Evolutionary conservation across 2,797 vertebrate genomes (phyloP), one percentile per base, ranked within the genome.

Genomic region (Okamejei kenojei): DNA sequence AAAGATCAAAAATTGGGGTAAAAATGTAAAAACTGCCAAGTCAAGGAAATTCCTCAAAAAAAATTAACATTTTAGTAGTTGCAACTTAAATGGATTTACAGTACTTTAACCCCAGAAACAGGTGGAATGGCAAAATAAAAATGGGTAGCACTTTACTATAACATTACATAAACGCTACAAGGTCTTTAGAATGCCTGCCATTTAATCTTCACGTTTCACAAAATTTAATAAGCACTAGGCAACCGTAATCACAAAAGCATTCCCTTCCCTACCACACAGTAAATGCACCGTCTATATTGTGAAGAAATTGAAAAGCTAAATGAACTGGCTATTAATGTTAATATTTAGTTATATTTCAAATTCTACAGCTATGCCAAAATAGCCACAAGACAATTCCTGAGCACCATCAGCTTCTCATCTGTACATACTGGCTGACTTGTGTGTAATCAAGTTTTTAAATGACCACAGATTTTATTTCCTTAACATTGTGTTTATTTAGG

Each of bases 371-470:
- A 92, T 95, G 94, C 94, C 95, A 95, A 94, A 95, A 94, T 92
- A 95, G 94, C 95, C 93, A 94, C 95, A 95, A 94, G 95, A 94
- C 94, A 94, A 94, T 96, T 96, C 96, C 96, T 96, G 95, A 96
- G 96, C 95, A 95, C 95, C 94, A 95, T 94, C 94, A 94, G 94
- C 94, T 94, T 95, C 94, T 93, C 93, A 23, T 80, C 71, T 74
- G 35, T 92, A 92, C 71, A 76, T 92, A 92, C 32, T 92, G 38
- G 38, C 45, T 29, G 38, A 74, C 26, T 74, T 76, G 38, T 73
- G 13, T 92, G 76, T 92, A 92, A 54, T 92, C 63, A 71, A 90
- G 35, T 73, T 90, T 81, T 90, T 38, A 90, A 74, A 92, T 26
- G 73, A 92, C 90, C 90, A 92, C 90, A 92, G 90, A 92, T 54